Evolutionary conservation across 2,113 vertebrate species (phyloP).

Genomic region (Nerophis ophidion): DNA sequence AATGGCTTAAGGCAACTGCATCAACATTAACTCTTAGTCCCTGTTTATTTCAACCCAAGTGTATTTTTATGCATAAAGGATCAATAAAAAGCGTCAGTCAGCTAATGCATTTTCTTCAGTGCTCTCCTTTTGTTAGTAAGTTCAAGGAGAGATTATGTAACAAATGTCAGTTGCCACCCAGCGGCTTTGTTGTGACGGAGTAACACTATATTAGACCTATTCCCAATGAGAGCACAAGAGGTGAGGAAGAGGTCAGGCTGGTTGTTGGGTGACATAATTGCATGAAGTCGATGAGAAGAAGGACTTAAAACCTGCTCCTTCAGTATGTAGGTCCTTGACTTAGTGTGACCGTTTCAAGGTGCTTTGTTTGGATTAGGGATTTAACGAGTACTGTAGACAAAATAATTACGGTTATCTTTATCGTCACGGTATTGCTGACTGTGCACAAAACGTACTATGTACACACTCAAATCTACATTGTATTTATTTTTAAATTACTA

Average conservation of each 20-base stretch:
- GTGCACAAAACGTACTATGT: no score
- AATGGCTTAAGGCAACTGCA: background rate
- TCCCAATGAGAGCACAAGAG: conserved; percentile 3
- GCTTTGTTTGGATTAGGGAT: conserved; percentile 4
- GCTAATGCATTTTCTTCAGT: background rate
- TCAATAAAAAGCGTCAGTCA: background rate
- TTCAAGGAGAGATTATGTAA: conserved; percentile 23
- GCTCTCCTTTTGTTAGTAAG: conserved; percentile 7
- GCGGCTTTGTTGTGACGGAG: conserved; percentile 38
- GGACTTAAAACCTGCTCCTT: conserved; percentile 2
- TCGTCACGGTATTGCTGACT: no score
- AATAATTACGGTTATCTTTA: no score
- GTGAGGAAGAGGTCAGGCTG: conserved; percentile 17
- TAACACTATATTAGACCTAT: conserved; percentile 39
- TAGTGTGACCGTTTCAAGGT: conserved; percentile 36
- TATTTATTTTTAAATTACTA: no score
- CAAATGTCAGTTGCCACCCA: conserved; percentile 21
- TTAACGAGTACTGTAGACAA: no score
- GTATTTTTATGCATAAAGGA: background rate
- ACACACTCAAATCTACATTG: no score
- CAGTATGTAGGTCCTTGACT: conserved; percentile 42
- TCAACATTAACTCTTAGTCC: background rate
- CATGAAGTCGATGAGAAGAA: conserved; percentile 9
- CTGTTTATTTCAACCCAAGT: background rate
- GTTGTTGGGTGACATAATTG: background rate